Evolutionary conservation across 2,113 vertebrate species (phyloP), one percentile per base, ranked within the genome.

Genomic region (Neotoma lepida): DNA sequence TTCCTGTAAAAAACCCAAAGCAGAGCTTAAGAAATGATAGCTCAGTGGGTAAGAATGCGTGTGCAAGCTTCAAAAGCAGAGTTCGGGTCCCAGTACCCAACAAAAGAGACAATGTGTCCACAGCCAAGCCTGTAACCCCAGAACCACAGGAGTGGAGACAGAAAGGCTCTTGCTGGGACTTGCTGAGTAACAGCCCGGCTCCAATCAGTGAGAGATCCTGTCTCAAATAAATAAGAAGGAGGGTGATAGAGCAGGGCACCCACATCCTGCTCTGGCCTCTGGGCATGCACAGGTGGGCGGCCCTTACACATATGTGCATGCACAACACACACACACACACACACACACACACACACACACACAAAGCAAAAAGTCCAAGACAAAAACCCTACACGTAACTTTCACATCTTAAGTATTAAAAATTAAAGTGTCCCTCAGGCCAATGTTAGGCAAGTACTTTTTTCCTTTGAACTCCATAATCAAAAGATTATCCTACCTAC

Each of bases 371-470:
- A 81, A 26, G 26, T 63, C 14, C 41, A 92, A 94, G 80, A 81
- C 76, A 89, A 91, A 96, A 94, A 56, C 1, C 1, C 9, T 80
- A 6, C 90, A 71, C 86, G 2, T 73, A 90, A 70, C 41, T 74
- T 91, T 66, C 28, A 76, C 13, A 6, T 39, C 26, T 93, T 92
- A 66, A 56, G 22, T 76, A 49, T 54, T 94, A 89, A 93, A 71
- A 92, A 88, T 93, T 35, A 95, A 96, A 88, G 86, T 54, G 0
- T 15, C 10, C 30, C 58, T 8, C 49, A 68, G 58, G 35, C 10
- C 88, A 70, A 77, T 64, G 33, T 70, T 74, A 92, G 46, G 12
- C 41, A 91, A 95, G 30, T 68, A 28, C 80, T 86, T 88, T 51
- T 73, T 68, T 56, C 68, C 61, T 91, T 77, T 73, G 54, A 95